Evolutionary conservation across 2,888 invertebrate genomes (phyloP).

Genomic region (Chrysolina oricalcia): DNA sequence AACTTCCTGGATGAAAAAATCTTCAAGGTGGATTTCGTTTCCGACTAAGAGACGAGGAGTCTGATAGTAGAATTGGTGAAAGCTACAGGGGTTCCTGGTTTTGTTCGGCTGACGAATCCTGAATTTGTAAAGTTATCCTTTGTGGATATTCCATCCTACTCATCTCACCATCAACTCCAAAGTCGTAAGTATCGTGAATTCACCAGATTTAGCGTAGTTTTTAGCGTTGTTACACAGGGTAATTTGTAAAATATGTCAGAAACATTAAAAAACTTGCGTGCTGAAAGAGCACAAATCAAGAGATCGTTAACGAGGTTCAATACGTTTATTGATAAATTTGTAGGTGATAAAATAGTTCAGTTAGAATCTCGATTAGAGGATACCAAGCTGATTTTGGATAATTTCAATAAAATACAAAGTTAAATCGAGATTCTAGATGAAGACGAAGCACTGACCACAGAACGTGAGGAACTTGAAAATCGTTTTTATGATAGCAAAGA

Average conservation of each 20-base stretch:
- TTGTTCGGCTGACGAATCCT: too few relatives aligned
- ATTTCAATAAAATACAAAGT: conserved; percentile 8
- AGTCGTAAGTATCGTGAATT: neutral
- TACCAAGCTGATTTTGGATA: too few relatives aligned
- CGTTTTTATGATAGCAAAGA: neutral
- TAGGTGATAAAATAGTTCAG: neutral
- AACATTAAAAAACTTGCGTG: too few relatives aligned
- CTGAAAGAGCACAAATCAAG: neutral
- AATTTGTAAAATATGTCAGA: too few relatives aligned
- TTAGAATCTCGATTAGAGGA: conserved; percentile 19
- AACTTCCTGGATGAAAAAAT: too few relatives aligned
- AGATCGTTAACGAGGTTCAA: neutral
- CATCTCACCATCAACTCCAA: too few relatives aligned
- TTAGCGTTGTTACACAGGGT: neutral
- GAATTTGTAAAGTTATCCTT: too few relatives aligned
- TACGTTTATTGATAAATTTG: conserved; percentile 21
- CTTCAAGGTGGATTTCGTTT: too few relatives aligned
- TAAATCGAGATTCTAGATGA: conserved; percentile 14
- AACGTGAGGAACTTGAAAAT: conserved; percentile 14
- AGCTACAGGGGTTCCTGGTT: too few relatives aligned
- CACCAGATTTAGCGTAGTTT: neutral
- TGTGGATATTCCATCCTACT: too few relatives aligned
- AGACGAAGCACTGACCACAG: neutral
- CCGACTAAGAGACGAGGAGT: too few relatives aligned
- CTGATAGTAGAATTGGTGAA: too few relatives aligned